Conservation (phyloP, 2,113 vertebrate species). For the Seriola rivoliana region DNA sequence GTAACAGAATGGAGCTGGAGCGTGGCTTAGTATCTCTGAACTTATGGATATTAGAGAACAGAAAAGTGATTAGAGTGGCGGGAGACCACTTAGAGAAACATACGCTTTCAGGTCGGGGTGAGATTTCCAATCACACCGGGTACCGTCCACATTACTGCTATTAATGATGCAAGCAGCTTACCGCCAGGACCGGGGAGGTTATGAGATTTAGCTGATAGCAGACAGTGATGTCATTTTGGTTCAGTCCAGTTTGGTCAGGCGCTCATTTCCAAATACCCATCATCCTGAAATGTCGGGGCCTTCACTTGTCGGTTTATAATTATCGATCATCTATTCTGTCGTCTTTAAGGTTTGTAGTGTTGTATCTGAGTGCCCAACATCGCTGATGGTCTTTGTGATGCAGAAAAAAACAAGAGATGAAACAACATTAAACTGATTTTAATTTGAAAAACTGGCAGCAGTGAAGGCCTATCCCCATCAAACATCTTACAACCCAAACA, state of each 20-base stretch:
- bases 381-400: not conserved
- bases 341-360: not conserved
- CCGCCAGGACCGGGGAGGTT: conserved; percentile 21
- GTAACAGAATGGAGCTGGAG: conserved; percentile 60
- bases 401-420: not conserved
- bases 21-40: conserved; percentile 60
- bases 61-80: conserved; percentile 78
- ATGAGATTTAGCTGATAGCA: conserved; percentile 44
- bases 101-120: conserved; percentile 68
- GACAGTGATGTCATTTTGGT: not conserved
- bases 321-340: not conserved
- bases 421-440: too few species aligned
- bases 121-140: conserved; percentile 60
- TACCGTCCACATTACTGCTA: conserved; percentile 47
- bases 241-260: not conserved
- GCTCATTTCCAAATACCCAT: not conserved
- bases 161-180: conserved; percentile 68
- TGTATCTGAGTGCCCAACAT: not conserved
- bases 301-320: not conserved
- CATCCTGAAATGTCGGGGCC: not conserved
- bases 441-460: too few species aligned
- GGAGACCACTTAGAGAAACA: conserved; percentile 74
- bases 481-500: too few species aligned
- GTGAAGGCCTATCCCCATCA: too few species aligned
- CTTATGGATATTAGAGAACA: conserved; percentile 71